Conservation (phyloP, 1,140 invertebrate species). For the Trichogramma pretiosum region DNA sequence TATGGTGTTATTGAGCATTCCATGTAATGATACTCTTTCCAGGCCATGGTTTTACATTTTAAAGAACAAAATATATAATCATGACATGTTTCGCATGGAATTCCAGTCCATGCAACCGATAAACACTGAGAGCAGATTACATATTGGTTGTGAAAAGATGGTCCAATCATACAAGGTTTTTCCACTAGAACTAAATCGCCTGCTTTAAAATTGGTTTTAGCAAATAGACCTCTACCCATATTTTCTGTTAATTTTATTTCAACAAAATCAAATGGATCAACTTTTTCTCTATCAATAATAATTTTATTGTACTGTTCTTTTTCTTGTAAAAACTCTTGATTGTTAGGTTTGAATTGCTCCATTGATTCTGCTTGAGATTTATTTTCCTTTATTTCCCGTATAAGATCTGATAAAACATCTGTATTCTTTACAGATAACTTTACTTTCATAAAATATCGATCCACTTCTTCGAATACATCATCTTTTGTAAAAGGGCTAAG, state of each 20-base stretch:
- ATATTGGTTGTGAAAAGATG: conserved; percentile 49
- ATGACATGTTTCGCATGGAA: conserved; percentile 57
- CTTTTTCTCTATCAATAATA: not conserved
- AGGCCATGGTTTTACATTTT: conserved; percentile 54
- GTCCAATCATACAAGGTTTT: conserved; percentile 60
- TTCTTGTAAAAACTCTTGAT: too few species aligned
- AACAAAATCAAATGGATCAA: conserved; percentile 43
- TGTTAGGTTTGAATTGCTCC: not conserved
- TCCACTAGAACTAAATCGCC: conserved; percentile 75
- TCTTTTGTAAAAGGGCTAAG: too few species aligned
- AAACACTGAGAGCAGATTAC: conserved; percentile 70
- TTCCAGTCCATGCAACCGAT: conserved; percentile 47
- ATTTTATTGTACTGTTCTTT: too few species aligned
- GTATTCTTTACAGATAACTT: too few species aligned
- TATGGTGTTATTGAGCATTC: conserved; percentile 57
- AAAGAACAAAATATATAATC: conserved; percentile 61
- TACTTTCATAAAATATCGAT: too few species aligned
- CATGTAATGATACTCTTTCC: conserved; percentile 61
- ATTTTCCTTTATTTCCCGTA: not conserved
- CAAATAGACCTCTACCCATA: conserved; percentile 57
- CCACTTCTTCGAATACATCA: too few species aligned
- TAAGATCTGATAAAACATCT: too few species aligned
- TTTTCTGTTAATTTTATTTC: conserved; percentile 47
- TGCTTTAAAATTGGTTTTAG: conserved; percentile 53
- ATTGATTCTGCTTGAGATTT: not conserved